Evolutionary conservation across 30 jellyfish, hydroid and myxozoan species (phyloP).

Genomic region (Catostylus mosaicus): DNA sequence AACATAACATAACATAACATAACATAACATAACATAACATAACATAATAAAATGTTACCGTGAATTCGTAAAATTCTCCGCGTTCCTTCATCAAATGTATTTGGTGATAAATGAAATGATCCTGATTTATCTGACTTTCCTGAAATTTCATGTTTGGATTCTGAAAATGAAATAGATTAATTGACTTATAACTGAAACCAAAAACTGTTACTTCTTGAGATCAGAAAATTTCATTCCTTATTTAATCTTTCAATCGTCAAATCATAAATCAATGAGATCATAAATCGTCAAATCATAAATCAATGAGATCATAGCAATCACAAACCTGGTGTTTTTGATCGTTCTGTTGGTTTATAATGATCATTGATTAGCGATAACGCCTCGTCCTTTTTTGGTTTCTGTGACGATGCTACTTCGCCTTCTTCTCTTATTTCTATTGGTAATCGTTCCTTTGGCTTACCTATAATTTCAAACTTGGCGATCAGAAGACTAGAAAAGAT

Average conservation of each 20-base stretch:
- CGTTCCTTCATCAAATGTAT: conserved; percentile 68
- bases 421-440: conserved; percentile 47
- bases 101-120: conserved; percentile 43
- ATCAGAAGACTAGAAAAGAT: background rate
- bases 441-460: conserved; percentile 15
- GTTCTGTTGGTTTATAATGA: conserved; percentile 19
- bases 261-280: background rate
- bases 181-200: background rate
- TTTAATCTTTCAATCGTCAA: too few species aligned
- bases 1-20: background rate
- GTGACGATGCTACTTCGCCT: background rate
- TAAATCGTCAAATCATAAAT: background rate
- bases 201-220: background rate
- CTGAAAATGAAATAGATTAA: conserved; percentile 1
- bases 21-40: background rate
- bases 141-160: conserved; percentile 6
- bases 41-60: conserved; percentile 21
- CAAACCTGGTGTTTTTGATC: conserved; percentile 37
- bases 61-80: conserved; percentile 55
- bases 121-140: conserved; percentile 12
- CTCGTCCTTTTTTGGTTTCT: conserved; percentile 27
- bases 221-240: too few species aligned
- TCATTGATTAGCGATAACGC: conserved; percentile 40
- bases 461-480: background rate
- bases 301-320: background rate